These are phyloP conservation scores for Mormyrus proboscirostris DNA, from an alignment of 2,797 vertebrate species.

Conservation along the genomic window DNA sequence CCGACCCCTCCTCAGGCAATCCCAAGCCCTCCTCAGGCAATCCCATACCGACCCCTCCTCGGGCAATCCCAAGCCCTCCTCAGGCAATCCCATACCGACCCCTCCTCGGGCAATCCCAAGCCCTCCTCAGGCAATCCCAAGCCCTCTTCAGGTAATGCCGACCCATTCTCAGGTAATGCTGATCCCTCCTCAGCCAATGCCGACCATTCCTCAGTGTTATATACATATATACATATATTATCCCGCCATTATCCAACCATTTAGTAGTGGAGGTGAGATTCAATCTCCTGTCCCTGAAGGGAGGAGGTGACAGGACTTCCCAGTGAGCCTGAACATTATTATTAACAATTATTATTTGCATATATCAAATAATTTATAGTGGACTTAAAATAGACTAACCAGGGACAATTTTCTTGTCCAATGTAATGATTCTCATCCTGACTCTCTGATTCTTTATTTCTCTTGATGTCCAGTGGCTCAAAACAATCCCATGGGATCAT, in stretches of 20 bases:
- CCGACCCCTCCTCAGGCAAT: no score
- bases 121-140: no score
- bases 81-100: no score
- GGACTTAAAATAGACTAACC: neutral
- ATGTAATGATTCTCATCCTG: neutral
- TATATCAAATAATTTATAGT: neutral
- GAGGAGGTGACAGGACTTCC: neutral
- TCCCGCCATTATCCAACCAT: neutral
- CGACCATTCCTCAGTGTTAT: neutral
- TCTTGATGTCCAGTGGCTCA: neutral
- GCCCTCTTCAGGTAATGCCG: neutral
- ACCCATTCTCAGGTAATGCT: neutral
- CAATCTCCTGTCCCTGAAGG: neutral
- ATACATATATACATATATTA: neutral
- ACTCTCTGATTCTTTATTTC: neutral
- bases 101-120: no score
- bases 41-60: no score
- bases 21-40: no score
- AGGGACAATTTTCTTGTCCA: neutral
- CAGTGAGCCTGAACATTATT: neutral
- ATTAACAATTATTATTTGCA: neutral
- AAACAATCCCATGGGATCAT: neutral
- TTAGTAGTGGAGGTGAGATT: neutral
- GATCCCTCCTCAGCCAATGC: neutral
- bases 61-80: no score